A percentile compares a stretch with the other conserved stretches of the same genome.
These are phyloP conservation scores for Iphiclides podalirius DNA, from an alignment of 2,888 invertebrate species.

Conservation along the genomic window DNA sequence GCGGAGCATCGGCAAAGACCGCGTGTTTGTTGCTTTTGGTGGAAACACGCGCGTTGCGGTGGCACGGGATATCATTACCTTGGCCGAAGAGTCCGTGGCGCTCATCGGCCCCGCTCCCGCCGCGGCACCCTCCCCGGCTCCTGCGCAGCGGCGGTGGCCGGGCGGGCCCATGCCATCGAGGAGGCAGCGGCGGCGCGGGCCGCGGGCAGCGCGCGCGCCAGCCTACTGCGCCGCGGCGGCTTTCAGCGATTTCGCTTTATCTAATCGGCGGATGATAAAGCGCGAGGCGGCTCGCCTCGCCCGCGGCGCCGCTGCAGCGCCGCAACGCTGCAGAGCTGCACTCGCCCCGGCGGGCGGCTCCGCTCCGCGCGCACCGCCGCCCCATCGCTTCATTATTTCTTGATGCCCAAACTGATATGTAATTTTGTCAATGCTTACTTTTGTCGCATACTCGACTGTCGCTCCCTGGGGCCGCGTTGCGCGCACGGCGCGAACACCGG, in stretches of 20 bases:
- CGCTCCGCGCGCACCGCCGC: slow-evolving; percentile 33
- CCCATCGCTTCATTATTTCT: too few relatives aligned
- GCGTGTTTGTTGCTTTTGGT: too few relatives aligned
- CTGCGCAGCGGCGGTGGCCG: too few relatives aligned
- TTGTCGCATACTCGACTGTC: slow-evolving; percentile 23
- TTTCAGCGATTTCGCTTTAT: slow-evolving; percentile 58
- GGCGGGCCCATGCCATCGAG: too few relatives aligned
- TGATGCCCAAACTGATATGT: too few relatives aligned
- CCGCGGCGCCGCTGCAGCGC: slow-evolving; percentile 20
- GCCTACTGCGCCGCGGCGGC: slow-evolving; percentile 49
- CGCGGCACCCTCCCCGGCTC: too few relatives aligned
- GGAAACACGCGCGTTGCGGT: too few relatives aligned
- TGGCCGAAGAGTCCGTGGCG: too few relatives aligned
- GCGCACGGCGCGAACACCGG: background rate
- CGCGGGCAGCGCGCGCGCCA: slow-evolving; percentile 42
- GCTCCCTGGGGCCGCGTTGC: slow-evolving; percentile 5
- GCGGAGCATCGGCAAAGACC: too few relatives aligned
- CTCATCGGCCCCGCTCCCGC: too few relatives aligned
- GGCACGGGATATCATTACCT: too few relatives aligned
- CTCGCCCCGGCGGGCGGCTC: slow-evolving; percentile 6
- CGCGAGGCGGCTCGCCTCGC: slow-evolving; percentile 33
- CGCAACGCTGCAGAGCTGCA: slow-evolving; percentile 26
- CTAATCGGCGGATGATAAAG: slow-evolving; percentile 66
- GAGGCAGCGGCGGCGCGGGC: slow-evolving; percentile 34
- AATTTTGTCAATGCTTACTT: too few relatives aligned